A percentile compares a stretch with the other conserved stretches of the same genome.
These are phyloP conservation scores for Anseranas semipalmata DNA, from an alignment of 2,113 vertebrate species.

Conservation along the genomic window DNA sequence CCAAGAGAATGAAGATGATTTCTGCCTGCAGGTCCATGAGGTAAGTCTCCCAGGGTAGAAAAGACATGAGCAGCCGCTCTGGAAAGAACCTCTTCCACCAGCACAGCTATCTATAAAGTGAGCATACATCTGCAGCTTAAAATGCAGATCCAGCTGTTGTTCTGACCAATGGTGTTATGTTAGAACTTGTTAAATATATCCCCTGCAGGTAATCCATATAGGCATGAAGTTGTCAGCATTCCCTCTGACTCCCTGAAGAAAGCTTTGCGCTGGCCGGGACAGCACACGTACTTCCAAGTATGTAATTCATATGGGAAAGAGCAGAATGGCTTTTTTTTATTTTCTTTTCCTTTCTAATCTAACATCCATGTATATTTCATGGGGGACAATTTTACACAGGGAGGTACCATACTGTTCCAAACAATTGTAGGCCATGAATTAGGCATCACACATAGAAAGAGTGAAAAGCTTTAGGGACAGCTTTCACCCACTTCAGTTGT, in stretches of 20 bases:
- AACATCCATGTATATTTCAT: background rate
- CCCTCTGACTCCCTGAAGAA: constrained; percentile 66
- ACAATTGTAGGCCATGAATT: background rate
- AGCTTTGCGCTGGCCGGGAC: constrained; percentile 69
- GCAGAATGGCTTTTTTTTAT: background rate
- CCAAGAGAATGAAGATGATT: background rate
- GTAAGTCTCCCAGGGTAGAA: background rate
- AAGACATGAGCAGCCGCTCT: background rate
- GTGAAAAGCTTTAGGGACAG: background rate
- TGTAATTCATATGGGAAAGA: background rate
- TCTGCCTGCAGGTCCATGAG: background rate
- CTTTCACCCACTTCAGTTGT: background rate
- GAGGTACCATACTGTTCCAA: background rate
- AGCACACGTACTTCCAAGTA: constrained; percentile 77
- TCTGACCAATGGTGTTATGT: background rate
- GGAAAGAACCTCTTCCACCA: background rate
- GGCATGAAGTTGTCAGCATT: constrained; percentile 74
- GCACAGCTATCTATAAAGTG: background rate
- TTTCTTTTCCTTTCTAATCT: background rate
- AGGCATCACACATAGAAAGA: background rate
- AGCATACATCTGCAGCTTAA: background rate
- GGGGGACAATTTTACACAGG: background rate
- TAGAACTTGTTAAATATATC: background rate
- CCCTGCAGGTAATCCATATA: constrained; percentile 77
- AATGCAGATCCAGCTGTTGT: background rate